Conservation (phyloP, 2,113 vertebrate genomes). For the Pampusana beccarii region DNA sequence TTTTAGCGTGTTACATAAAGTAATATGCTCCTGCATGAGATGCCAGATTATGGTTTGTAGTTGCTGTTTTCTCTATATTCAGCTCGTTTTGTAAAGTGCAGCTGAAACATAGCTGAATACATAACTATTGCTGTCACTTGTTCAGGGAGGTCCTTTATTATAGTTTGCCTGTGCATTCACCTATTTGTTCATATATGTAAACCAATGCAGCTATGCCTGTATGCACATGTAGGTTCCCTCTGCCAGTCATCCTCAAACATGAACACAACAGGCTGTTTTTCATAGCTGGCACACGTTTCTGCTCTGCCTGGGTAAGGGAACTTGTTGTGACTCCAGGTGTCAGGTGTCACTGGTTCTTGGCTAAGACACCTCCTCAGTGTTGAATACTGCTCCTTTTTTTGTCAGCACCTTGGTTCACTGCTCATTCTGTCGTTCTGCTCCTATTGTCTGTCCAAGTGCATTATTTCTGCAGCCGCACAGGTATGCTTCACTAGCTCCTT, state of each 20-base stretch:
- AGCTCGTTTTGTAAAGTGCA: not conserved
- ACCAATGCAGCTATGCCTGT: accelerated
- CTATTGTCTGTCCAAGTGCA: accelerated
- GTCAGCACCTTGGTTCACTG: not conserved
- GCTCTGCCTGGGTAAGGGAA: not conserved
- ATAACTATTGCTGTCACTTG: not conserved
- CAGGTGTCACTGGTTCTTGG: not conserved
- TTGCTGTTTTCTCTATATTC: not conserved
- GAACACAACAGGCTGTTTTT: not conserved
- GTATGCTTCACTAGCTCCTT: not conserved
- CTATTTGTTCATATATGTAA: not conserved
- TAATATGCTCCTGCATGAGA: accelerated
- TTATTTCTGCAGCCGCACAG: not conserved
- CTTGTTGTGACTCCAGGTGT: not conserved
- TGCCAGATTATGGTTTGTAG: not conserved
- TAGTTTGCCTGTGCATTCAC: not conserved
- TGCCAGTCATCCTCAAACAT: not conserved
- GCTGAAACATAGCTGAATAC: not conserved
- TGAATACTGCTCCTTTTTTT: not conserved
- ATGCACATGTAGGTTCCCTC: accelerated
- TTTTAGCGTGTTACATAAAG: not conserved
- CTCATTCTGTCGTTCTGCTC: not conserved
- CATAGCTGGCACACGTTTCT: not conserved
- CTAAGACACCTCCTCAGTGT: not conserved
- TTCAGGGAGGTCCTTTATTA: not conserved